These are phyloP conservation scores for Propithecus deckenii DNA, from an alignment of 2,797 vertebrate species.

Conservation along the genomic window DNA sequence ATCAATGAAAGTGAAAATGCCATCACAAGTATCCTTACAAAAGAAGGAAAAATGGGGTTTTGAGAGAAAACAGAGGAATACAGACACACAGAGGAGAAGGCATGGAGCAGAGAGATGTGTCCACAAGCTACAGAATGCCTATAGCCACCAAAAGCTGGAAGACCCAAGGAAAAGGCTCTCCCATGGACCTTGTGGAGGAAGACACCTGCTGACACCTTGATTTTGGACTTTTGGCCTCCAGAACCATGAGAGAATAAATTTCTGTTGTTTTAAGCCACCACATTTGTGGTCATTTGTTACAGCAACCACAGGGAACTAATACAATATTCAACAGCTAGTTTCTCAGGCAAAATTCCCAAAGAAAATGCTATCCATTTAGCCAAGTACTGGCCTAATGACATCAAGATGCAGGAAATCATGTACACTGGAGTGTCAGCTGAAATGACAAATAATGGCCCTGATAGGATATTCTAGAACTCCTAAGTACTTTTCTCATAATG, in stretches of 20 bases:
- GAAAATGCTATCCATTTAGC: not conserved
- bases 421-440: not conserved
- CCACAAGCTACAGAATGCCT: not conserved
- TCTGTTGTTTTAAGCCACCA: not conserved
- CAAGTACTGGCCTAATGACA: not conserved
- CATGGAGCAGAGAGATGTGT: not conserved
- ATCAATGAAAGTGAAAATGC: not conserved
- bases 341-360: not conserved
- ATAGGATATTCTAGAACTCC: not conserved
- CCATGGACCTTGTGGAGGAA: not conserved
- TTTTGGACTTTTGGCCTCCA: not conserved
- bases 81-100: not conserved
- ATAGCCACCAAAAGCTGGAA: not conserved
- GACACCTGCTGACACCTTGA: not conserved
- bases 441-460: not conserved
- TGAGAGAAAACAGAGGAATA: not conserved
- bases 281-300: not conserved
- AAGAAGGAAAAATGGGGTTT: not conserved
- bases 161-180: not conserved
- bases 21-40: not conserved
- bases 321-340: not conserved
- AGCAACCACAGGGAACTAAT: not conserved
- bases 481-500: constrained; percentile 13
- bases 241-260: not conserved
- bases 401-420: not conserved